A percentile compares a stretch with the other conserved stretches of the same genome.
phyloP scores from a whole-genome alignment of 2,797 vertebrate species.

The Schizothorax lantsangensis region DNA sequence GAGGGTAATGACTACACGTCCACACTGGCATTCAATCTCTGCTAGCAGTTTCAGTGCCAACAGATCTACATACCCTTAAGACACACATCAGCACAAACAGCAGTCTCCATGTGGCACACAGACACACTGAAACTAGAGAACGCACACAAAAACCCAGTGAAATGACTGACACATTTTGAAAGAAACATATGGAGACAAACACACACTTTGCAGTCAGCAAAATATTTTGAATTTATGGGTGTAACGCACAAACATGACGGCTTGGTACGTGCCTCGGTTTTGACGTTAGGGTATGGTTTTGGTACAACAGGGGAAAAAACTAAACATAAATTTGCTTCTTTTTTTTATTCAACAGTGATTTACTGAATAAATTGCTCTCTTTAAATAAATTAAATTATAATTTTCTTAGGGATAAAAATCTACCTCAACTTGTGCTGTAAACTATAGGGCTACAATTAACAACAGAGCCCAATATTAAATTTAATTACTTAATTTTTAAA shows the following conservation, averaged over 20 bases:
- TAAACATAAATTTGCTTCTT: background rate
- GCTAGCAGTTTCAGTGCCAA: slow-evolving; percentile 34
- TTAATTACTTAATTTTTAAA: background rate
- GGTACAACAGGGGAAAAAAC: background rate
- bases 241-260: background rate
- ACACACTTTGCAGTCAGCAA: background rate
- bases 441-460: background rate
- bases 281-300: background rate
- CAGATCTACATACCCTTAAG: slow-evolving; percentile 35
- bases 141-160: background rate
- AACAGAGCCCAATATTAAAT: background rate
- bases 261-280: background rate
- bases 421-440: background rate
- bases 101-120: slow-evolving; percentile 27
- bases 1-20: slow-evolving; percentile 58
- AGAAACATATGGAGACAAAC: slow-evolving; percentile 22
- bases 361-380: background rate
- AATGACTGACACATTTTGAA: slow-evolving; percentile 21
- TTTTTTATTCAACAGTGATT: background rate
- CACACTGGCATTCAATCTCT: slow-evolving; percentile 46
- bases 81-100: slow-evolving; percentile 43
- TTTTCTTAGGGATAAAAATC: background rate
- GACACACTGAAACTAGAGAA: slow-evolving; percentile 4
- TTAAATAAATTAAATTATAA: background rate
- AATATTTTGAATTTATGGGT: background rate